phyloP scores from a whole-genome alignment of 2,797 vertebrate genomes.

The Crax fasciolata region DNA sequence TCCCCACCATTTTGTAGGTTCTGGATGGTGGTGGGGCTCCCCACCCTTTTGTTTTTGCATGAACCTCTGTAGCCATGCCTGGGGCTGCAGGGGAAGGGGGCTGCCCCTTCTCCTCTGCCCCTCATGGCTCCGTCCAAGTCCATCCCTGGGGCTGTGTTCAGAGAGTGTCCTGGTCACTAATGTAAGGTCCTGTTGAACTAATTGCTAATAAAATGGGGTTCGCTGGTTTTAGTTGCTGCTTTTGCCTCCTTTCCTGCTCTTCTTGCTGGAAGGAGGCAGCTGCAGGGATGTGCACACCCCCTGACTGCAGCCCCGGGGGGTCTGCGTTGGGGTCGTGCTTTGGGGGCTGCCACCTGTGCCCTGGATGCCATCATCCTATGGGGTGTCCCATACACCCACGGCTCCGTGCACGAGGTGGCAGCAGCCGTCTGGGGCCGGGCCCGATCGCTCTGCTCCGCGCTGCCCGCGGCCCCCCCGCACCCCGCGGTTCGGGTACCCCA shows the following conservation, averaged over 20 bases:
- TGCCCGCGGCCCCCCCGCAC: not conserved
- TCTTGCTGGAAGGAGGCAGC: not conserved
- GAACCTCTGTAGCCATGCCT: conserved; percentile 46
- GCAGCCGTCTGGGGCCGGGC: conserved; percentile 18
- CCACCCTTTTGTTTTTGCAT: conserved; percentile 31
- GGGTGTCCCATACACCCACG: not conserved
- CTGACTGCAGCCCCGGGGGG: not conserved
- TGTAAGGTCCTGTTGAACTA: conserved; percentile 74
- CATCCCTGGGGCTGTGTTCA: conserved; percentile 51
- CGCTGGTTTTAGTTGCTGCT: conserved; percentile 77
- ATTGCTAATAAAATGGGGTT: conserved; percentile 84
- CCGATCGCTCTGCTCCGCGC: fast-evolving
- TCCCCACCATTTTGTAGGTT: not conserved
- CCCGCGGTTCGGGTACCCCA: too few species aligned
- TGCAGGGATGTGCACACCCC: not conserved
- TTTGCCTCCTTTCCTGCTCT: not conserved
- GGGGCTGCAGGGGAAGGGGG: conserved; percentile 15
- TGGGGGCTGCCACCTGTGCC: not conserved
- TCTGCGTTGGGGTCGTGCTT: not conserved
- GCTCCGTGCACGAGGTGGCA: conserved; percentile 58
- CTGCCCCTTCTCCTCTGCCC: conserved; percentile 44
- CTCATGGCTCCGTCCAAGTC: conserved; percentile 49
- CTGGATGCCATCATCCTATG: not conserved
- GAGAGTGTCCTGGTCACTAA: conserved; percentile 55
- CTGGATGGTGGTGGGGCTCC: not conserved